phyloP scores from a whole-genome alignment of 2,797 vertebrate species.

The Emydoidea blandingii region DNA sequence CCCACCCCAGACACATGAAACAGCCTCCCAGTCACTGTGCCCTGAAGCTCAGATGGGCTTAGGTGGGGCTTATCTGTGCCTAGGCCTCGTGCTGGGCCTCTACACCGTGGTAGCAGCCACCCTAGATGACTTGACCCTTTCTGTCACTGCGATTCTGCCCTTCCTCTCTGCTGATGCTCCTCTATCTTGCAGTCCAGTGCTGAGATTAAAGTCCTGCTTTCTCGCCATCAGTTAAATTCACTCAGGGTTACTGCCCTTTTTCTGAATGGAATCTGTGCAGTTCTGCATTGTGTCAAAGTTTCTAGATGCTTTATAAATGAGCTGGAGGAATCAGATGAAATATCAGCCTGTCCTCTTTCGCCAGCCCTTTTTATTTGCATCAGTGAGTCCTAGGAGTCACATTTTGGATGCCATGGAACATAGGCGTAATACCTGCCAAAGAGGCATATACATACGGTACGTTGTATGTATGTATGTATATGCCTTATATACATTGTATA shows the following conservation, averaged over 20 bases:
- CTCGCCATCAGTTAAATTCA: neutral
- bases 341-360: neutral
- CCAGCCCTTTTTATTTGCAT: neutral
- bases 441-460: neutral
- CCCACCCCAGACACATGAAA: neutral
- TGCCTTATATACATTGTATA: neutral
- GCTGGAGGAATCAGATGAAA: neutral
- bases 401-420: neutral
- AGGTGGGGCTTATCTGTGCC: neutral
- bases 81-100: neutral
- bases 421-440: neutral
- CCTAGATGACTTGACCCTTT: neutral
- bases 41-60: neutral
- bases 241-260: neutral
- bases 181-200: accelerated
- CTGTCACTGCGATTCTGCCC: neutral
- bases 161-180: neutral
- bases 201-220: neutral
- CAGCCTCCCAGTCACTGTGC: neutral
- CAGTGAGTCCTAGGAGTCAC: neutral
- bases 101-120: neutral
- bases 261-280: accelerated
- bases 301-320: neutral
- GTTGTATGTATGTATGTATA: too few relatives aligned
- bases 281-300: accelerated